Evolutionary conservation across 1,140 invertebrate species (phyloP).

Genomic region (Homalodisca vitripennis): DNA sequence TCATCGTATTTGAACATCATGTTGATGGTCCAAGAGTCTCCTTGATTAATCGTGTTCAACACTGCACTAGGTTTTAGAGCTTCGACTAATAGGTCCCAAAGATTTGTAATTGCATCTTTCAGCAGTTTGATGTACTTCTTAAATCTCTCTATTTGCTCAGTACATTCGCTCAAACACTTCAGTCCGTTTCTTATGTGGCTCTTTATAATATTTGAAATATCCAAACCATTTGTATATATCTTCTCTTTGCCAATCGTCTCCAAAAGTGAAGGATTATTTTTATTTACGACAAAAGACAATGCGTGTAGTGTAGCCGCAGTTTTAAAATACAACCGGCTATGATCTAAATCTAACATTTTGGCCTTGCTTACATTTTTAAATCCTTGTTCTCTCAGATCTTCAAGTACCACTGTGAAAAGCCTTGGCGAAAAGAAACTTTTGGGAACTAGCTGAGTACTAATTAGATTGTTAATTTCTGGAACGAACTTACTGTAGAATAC

Average conservation of each 20-base stretch:
- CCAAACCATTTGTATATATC: background rate
- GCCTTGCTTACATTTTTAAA: no score
- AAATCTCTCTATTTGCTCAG: background rate
- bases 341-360: no score
- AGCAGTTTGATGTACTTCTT: background rate
- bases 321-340: no score
- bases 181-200: background rate
- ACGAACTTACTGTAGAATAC: no score
- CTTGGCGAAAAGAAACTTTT: no score
- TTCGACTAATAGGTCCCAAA: background rate
- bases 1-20: slow-evolving; percentile 61
- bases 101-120: background rate
- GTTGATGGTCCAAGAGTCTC: slow-evolving; percentile 66
- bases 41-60: slow-evolving; percentile 62
- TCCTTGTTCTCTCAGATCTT: no score
- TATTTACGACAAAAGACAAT: no score
- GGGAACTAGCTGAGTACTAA: no score
- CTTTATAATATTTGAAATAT: background rate
- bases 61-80: background rate
- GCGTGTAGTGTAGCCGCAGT: no score
- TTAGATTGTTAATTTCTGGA: no score
- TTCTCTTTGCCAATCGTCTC: background rate
- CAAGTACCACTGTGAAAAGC: no score
- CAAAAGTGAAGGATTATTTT: no score
- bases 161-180: background rate